Percentiles rank a stretch among this genome's conserved stretches.
These are phyloP conservation scores for Leptura quadrifasciata DNA, from an alignment of 2,888 invertebrate species.

Conservation along the genomic window DNA sequence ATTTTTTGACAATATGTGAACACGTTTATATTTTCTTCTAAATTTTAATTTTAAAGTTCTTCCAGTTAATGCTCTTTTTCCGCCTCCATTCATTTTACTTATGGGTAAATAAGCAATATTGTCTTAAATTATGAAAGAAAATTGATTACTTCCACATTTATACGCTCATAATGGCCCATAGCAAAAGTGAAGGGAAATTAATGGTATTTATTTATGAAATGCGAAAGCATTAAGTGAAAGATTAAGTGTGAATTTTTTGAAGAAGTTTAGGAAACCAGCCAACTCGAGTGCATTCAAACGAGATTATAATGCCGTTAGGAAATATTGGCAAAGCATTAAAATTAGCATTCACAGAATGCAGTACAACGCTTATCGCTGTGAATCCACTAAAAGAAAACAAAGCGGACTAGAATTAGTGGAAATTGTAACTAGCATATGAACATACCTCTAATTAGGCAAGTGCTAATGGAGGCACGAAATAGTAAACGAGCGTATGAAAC, in stretches of 20 bases:
- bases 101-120: neutral
- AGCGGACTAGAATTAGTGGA: slow-evolving; percentile 38
- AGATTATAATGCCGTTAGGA: slow-evolving; percentile 25
- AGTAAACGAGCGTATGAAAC: slow-evolving; percentile 62
- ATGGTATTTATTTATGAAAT: neutral
- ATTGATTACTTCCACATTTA: neutral
- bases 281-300: slow-evolving; percentile 12
- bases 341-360: slow-evolving; percentile 14
- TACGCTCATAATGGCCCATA: neutral
- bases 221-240: neutral
- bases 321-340: slow-evolving; percentile 27
- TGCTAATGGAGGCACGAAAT: slow-evolving; percentile 61
- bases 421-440: slow-evolving; percentile 48
- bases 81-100: too few species aligned
- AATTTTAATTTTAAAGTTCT: too few species aligned
- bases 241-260: slow-evolving; percentile 18
- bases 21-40: too few species aligned
- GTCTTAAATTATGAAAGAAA: neutral
- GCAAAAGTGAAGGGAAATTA: neutral
- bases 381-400: slow-evolving; percentile 13
- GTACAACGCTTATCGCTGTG: slow-evolving; percentile 9
- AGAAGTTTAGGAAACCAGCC: slow-evolving; percentile 8
- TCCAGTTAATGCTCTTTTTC: too few species aligned
- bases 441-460: slow-evolving; percentile 58
- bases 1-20: too few species aligned